Conservation (phyloP, 2,113 vertebrate species). For the Phalacrocorax pelagicus region DNA sequence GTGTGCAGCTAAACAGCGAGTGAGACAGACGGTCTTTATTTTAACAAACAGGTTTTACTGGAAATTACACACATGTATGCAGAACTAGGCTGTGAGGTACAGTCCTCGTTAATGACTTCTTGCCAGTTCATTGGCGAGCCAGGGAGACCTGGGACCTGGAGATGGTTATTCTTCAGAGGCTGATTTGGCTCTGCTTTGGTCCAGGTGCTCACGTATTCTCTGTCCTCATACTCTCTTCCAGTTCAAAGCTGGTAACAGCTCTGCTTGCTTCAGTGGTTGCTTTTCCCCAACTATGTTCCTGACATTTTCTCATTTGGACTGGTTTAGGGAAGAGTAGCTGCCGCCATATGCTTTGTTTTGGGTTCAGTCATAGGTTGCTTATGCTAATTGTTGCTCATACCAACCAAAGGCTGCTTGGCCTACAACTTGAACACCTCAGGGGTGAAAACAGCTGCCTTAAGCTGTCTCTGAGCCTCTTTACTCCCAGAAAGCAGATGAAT, state of each 20-base stretch:
- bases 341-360: fast-evolving
- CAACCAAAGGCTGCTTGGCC: not conserved
- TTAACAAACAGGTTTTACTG: not conserved
- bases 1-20: not conserved
- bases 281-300: not conserved
- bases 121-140: not conserved
- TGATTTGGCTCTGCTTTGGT: not conserved
- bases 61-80: not conserved
- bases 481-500: not conserved
- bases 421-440: not conserved
- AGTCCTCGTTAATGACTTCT: not conserved
- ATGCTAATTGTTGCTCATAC: not conserved
- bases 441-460: not conserved
- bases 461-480: not conserved
- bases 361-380: not conserved
- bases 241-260: not conserved
- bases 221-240: not conserved
- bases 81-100: not conserved
- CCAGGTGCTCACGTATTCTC: not conserved
- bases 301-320: not conserved
- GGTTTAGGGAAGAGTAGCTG: not conserved
- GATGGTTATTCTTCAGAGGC: not conserved
- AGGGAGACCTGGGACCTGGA: not conserved
- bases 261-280: not conserved
- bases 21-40: not conserved